Evolutionary conservation across 2,113 vertebrate genomes (phyloP).

Genomic region (Callaeas wilsoni): DNA sequence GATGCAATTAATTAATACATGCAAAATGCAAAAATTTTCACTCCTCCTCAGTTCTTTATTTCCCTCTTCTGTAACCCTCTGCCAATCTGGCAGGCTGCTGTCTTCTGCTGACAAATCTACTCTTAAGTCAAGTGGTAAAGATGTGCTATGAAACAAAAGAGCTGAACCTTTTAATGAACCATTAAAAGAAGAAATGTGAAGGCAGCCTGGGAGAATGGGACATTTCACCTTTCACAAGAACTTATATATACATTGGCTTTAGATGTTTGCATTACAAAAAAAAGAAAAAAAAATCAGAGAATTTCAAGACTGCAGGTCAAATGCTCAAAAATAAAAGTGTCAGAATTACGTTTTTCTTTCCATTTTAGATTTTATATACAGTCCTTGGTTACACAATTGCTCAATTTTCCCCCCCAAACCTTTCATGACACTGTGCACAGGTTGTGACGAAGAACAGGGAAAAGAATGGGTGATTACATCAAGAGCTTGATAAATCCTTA

Average conservation of each 20-base stretch:
- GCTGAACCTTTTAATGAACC: background rate
- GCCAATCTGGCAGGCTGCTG: background rate
- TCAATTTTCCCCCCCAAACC: background rate
- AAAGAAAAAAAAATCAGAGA: background rate
- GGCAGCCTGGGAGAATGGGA: background rate
- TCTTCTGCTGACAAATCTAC: background rate
- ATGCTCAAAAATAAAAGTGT: background rate
- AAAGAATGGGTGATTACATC: background rate
- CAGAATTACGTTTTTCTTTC: background rate
- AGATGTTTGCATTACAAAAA: background rate
- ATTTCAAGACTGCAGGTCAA: background rate
- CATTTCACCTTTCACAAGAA: background rate
- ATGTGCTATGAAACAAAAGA: background rate
- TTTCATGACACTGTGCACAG: background rate
- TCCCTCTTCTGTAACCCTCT: background rate
- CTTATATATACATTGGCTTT: background rate
- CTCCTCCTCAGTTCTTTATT: background rate
- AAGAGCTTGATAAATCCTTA: background rate
- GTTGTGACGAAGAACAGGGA: background rate
- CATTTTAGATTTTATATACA: background rate
- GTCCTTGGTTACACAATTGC: background rate
- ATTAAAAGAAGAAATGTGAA: background rate
- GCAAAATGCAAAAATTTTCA: background rate
- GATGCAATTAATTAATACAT: background rate
- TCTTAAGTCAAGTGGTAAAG: background rate